Evolutionary conservation across 2,113 vertebrate genomes (phyloP).

Genomic region (Sceloporus undulatus): DNA sequence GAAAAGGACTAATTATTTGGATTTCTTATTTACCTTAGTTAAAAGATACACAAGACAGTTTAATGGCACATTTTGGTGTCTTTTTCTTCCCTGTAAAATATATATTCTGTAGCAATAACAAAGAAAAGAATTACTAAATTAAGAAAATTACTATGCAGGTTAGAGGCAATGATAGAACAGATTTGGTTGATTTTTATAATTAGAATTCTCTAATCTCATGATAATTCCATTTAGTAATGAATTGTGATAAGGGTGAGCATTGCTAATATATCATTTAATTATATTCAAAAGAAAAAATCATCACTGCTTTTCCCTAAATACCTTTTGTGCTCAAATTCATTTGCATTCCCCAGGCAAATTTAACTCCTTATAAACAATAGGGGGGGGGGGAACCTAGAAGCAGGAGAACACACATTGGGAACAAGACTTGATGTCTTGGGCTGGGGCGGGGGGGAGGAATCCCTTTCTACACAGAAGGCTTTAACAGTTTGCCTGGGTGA

Average conservation of each 20-base stretch:
- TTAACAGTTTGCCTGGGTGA: neutral
- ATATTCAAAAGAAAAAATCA: conserved; percentile 25
- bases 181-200: conserved; percentile 38
- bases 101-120: conserved; percentile 13
- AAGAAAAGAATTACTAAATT: neutral
- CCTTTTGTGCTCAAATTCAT: neutral
- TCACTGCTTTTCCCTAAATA: neutral
- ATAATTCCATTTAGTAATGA: conserved; percentile 52
- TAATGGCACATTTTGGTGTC: neutral
- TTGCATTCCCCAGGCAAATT: conserved; percentile 22
- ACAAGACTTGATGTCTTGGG: neutral
- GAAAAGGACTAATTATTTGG: too few relatives aligned
- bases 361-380: neutral
- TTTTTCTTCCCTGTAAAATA: neutral
- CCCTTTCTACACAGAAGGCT: neutral
- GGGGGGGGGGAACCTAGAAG: neutral
- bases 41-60: neutral
- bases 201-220: conserved; percentile 38
- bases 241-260: conserved; percentile 22
- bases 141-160: neutral
- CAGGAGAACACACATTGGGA: neutral
- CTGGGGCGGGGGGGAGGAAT: neutral
- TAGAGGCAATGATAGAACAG: neutral
- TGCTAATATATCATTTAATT: conserved; percentile 39
- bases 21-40: neutral